phyloP scores from a whole-genome alignment of 2,113 vertebrate genomes.

The Leptosomus discolor region DNA sequence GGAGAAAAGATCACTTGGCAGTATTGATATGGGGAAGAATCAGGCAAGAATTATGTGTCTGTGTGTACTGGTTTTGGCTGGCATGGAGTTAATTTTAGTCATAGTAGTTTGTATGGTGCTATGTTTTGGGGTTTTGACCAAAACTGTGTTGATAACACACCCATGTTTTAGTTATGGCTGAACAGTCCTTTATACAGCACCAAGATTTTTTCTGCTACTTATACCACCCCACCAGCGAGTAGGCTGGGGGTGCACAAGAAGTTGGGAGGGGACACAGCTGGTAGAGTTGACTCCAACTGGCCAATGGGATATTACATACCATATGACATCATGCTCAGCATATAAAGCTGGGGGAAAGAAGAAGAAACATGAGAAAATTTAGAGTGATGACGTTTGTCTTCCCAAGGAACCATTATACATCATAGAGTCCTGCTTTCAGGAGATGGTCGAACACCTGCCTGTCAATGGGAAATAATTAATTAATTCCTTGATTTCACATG shows the following conservation, averaged over 20 bases:
- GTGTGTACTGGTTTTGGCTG: not conserved
- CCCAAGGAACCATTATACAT: accelerated
- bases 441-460: not conserved
- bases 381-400: not conserved
- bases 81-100: not conserved
- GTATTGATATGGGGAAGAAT: not conserved
- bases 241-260: not conserved
- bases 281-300: not conserved
- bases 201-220: not conserved
- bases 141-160: not conserved
- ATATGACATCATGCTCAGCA: not conserved
- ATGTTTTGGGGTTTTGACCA: not conserved
- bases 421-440: not conserved
- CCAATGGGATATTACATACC: not conserved
- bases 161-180: not conserved
- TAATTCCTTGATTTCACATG: not conserved
- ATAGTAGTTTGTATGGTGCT: not conserved
- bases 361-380: not conserved
- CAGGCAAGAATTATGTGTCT: not conserved
- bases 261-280: not conserved
- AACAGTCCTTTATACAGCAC: not conserved
- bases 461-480: not conserved
- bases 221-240: accelerated
- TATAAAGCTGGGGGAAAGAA: not conserved
- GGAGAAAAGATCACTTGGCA: not conserved